Evolutionary conservation across 2,888 invertebrate species (phyloP).

Genomic region (Chironomus riparius): DNA sequence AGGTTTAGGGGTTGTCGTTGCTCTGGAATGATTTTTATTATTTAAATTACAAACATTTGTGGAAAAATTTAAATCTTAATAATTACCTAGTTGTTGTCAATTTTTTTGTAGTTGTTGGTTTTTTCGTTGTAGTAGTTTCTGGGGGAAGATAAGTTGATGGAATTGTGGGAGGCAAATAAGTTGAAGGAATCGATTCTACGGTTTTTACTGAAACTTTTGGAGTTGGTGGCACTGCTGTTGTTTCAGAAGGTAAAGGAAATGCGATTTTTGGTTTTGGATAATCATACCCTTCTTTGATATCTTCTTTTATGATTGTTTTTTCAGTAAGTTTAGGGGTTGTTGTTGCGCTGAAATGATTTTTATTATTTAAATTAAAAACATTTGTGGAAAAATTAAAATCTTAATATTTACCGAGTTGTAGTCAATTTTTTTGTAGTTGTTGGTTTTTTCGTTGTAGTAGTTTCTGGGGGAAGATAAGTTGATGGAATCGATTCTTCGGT

Average conservation of each 20-base stretch:
- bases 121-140: not conserved
- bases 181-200: not conserved
- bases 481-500: not conserved
- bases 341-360: not conserved
- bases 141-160: too few species aligned
- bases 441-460: too few species aligned
- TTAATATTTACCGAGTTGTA: too few species aligned
- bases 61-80: not conserved
- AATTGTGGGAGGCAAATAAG: not conserved
- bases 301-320: not conserved
- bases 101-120: not conserved
- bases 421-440: not conserved
- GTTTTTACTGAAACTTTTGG: not conserved
- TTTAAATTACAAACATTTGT: too few species aligned
- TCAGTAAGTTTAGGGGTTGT: not conserved
- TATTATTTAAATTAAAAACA: too few species aligned
- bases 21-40: too few species aligned
- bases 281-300: not conserved
- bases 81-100: too few species aligned
- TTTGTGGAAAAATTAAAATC: too few species aligned
- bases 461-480: not conserved
- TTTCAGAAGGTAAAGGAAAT: not conserved
- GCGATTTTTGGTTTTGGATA: not conserved
- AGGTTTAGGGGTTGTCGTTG: not conserved
- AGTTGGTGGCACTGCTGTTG: not conserved